phyloP scores from a whole-genome alignment of 2,888 invertebrate genomes.

The Plutella xylostella region DNA sequence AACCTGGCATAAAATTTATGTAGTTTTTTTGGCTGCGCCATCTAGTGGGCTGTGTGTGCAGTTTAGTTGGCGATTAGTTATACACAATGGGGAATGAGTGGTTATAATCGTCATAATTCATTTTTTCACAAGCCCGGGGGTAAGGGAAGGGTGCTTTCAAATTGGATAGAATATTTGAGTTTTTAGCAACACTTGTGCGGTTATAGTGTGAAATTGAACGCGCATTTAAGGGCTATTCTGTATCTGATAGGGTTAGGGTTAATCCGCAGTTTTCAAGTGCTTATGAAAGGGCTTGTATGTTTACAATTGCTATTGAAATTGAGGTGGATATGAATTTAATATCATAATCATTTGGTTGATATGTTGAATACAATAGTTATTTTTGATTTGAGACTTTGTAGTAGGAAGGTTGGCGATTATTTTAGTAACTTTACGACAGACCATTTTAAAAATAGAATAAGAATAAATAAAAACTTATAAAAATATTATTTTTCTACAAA shows the following conservation, averaged over 20 bases:
- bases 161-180: constrained; percentile 69
- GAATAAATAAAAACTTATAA: too few relatives aligned
- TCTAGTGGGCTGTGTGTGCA: constrained; percentile 45
- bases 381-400: too few relatives aligned
- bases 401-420: too few relatives aligned
- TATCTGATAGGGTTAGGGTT: constrained; percentile 38
- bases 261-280: constrained; percentile 28
- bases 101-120: constrained; percentile 64
- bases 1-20: constrained; percentile 68
- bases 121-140: constrained; percentile 58
- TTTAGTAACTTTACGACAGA: too few relatives aligned
- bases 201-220: constrained; percentile 64
- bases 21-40: constrained; percentile 48
- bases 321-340: neutral
- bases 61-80: constrained; percentile 42
- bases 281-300: too few relatives aligned
- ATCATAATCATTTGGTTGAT: neutral
- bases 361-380: too few relatives aligned
- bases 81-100: constrained; percentile 45
- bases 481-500: too few relatives aligned
- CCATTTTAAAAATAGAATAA: too few relatives aligned
- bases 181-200: constrained; percentile 45
- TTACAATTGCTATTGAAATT: neutral
- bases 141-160: constrained; percentile 42
- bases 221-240: constrained; percentile 46